Evolutionary conservation across 2,888 invertebrate genomes (phyloP).

Genomic region (Pyrocoelia pectoralis): DNA sequence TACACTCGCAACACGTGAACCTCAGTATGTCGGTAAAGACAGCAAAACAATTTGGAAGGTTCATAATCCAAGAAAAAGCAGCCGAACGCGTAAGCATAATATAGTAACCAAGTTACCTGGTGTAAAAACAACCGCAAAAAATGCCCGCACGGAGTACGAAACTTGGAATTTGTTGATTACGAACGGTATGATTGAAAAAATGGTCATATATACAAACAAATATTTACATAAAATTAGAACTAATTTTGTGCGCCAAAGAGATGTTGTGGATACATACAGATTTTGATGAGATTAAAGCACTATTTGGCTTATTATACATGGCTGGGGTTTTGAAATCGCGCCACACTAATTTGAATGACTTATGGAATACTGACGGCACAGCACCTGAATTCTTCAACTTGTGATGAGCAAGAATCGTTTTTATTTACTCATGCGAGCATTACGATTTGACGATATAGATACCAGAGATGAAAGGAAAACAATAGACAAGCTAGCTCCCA

Average conservation of each 20-base stretch:
- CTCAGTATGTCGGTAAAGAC: background rate
- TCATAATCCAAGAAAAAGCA: too few species aligned
- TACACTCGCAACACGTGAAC: too few species aligned
- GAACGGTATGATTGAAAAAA: background rate
- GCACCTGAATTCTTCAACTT: background rate
- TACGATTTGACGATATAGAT: background rate
- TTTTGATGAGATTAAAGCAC: conserved; percentile 9
- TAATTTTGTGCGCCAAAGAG: background rate
- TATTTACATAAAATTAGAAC: background rate
- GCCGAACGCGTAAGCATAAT: background rate
- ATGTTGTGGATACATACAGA: background rate
- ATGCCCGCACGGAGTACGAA: background rate
- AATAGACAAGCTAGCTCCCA: background rate
- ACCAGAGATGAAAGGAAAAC: background rate
- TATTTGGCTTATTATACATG: conserved; percentile 5
- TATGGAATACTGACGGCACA: conserved; percentile 4
- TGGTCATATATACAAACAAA: background rate
- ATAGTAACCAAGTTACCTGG: conserved; percentile 14
- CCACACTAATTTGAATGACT: conserved; percentile 7
- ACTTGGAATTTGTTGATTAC: background rate
- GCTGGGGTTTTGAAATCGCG: conserved; percentile 7
- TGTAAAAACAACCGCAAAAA: background rate
- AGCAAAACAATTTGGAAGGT: background rate
- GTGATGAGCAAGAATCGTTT: background rate
- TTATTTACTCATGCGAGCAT: background rate